Percentiles rank a stretch among this genome's conserved stretches.
phyloP scores from a whole-genome alignment of 1,140 invertebrate genomes.

The Tetragnatha versicolor region DNA sequence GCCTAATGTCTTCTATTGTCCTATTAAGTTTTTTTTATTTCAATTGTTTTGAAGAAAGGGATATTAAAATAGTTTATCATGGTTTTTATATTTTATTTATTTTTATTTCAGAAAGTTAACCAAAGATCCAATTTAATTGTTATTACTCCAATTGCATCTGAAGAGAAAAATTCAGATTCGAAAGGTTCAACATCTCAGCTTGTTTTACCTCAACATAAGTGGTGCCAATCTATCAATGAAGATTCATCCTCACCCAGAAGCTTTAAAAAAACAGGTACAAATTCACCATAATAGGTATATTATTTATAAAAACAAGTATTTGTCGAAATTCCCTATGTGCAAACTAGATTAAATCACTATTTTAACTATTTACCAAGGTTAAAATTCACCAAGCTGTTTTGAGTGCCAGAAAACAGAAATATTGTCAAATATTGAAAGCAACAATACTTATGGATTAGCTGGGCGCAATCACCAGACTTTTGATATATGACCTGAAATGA shows the following conservation, averaged over 20 bases:
- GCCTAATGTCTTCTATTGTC: no score
- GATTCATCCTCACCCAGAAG: slow-evolving; percentile 35
- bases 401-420: no score
- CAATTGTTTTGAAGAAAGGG: no score
- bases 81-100: not conserved
- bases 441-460: no score
- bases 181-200: not conserved
- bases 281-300: not conserved
- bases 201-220: slow-evolving; percentile 36
- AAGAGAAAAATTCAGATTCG: not conserved
- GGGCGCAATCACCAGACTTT: no score
- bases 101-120: slow-evolving; percentile 28
- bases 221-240: slow-evolving; percentile 37
- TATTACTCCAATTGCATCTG: slow-evolving; percentile 26
- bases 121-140: slow-evolving; percentile 48
- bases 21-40: no score
- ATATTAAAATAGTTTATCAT: no score
- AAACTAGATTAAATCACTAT: not conserved
- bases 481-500: no score
- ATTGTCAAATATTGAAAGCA: no score
- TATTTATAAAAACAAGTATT: not conserved
- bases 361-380: not conserved
- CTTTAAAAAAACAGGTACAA: slow-evolving; percentile 7
- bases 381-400: no score
- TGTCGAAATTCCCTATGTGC: not conserved